Base-by-base conservation (phyloP, 1,140 invertebrate genomes). In the Lucilia sericata region DNA sequence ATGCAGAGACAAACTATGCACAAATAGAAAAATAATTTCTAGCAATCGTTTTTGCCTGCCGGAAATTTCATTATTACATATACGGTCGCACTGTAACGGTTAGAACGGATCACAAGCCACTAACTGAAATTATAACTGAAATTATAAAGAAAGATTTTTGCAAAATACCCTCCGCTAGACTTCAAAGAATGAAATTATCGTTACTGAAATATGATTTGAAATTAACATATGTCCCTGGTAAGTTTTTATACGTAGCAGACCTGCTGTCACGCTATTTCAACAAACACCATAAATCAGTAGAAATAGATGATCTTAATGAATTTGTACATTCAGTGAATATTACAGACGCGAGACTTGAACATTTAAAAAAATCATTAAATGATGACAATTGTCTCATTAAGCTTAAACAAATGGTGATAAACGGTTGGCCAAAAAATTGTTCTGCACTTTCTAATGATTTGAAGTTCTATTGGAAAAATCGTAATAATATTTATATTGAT, bases 71-170 rank as follows among this genome's bases (percentile, higher is more conserved):
- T n/a, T n/a, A n/a, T n/a, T n/a, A n/a, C n/a, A n/a, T n/a, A n/a
- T n/a, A n/a, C n/a, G n/a, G n/a, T n/a, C n/a, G n/a, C n/a, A n/a
- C n/a, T n/a, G n/a, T n/a, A n/a, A n/a, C n/a, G n/a, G n/a, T n/a
- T n/a, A n/a, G n/a, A n/a, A n/a, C n/a, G n/a, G n/a, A n/a, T n/a
- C n/a, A n/a, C n/a, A n/a, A n/a, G n/a, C n/a, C n/a, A n/a, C n/a
- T n/a, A n/a, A n/a, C n/a, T n/a, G n/a, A n/a, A n/a, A n/a, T n/a
- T n/a, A n/a, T n/a, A n/a, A n/a, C n/a, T n/a, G n/a, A n/a, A n/a
- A n/a, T n/a, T n/a, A 74, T 74, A 14, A 75, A 34, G 74, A 75
- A 75, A 75, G 74, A 75, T 2, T 75, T 75, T 75, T 75, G 74
- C 25, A 75, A 75, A 75, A 75, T 75, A 75, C 30, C 30, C 10